phyloP scores from a whole-genome alignment of 2,888 invertebrate species.

The Macrophya alboannulata region DNA sequence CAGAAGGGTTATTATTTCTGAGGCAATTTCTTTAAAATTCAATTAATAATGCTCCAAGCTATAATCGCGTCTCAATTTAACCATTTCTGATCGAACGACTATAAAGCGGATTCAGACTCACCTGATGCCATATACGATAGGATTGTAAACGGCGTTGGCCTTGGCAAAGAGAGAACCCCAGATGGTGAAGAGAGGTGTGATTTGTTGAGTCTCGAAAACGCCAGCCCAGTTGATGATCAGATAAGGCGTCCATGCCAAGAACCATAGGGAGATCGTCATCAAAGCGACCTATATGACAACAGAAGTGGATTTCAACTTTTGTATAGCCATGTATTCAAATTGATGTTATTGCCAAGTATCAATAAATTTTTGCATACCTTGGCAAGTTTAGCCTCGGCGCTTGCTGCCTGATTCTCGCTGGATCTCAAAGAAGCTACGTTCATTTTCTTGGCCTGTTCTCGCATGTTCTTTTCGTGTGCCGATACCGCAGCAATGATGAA shows the following conservation, averaged over 20 bases:
- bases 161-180: conserved; percentile 97
- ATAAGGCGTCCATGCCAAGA: conserved; percentile 96
- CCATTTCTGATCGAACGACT: neutral
- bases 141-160: conserved; percentile 94
- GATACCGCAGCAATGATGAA: conserved; percentile 91
- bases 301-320: neutral
- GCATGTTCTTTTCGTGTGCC: conserved; percentile 92
- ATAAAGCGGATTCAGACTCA: conserved; percentile 75
- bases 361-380: conserved; percentile 81
- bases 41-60: neutral
- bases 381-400: conserved; percentile 93
- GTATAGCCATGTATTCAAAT: neutral
- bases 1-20: neutral
- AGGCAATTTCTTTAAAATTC: neutral
- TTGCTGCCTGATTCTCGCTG: conserved; percentile 88
- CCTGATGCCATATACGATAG: conserved; percentile 95
- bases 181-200: conserved; percentile 91
- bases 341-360: neutral
- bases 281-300: conserved; percentile 87
- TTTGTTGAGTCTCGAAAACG: conserved; percentile 87
- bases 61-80: neutral
- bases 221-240: conserved; percentile 91
- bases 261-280: conserved; percentile 94
- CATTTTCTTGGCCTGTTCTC: conserved; percentile 97
- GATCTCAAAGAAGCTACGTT: conserved; percentile 94